These are phyloP conservation scores for Antennarius striatus DNA, from an alignment of 2,113 vertebrate genomes.

Conservation along the genomic window DNA sequence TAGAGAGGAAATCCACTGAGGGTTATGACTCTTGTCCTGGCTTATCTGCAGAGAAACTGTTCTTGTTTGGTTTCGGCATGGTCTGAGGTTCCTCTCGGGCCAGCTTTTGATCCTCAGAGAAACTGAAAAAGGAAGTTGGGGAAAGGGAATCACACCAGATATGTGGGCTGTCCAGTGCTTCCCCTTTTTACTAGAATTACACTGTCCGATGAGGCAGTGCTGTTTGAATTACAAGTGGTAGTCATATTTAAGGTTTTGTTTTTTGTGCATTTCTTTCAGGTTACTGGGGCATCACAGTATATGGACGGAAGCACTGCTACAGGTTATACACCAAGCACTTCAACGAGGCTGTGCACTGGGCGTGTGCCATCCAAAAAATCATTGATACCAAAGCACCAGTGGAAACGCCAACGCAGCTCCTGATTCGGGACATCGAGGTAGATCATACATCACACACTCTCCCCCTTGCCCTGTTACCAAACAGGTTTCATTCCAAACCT, in stretches of 20 bases:
- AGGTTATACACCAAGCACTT: constrained; percentile 90
- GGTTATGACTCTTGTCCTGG: constrained; percentile 25
- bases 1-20: constrained; percentile 13
- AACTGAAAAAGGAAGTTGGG: constrained; percentile 48
- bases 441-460: constrained; percentile 4
- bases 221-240: not conserved
- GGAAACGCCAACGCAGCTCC: constrained; percentile 94
- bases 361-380: constrained; percentile 89
- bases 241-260: not conserved
- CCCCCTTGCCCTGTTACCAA: no score
- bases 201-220: not conserved
- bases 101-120: constrained; percentile 52
- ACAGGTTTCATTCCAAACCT: constrained; percentile 54
- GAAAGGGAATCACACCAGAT: constrained; percentile 8
- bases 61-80: constrained; percentile 57
- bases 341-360: constrained; percentile 93
- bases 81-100: constrained; percentile 40
- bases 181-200: constrained; percentile 13
- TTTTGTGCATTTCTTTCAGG: constrained; percentile 73
- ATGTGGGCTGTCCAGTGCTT: constrained; percentile 11
- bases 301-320: constrained; percentile 92
- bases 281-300: constrained; percentile 92
- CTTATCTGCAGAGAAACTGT: constrained; percentile 33
- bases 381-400: constrained; percentile 91
- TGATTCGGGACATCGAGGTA: constrained; percentile 94